A percentile compares a stretch with the other conserved stretches of the same genome.
phyloP scores from a whole-genome alignment of 2,113 vertebrate genomes.

The human (Homo sapiens) region DNA sequence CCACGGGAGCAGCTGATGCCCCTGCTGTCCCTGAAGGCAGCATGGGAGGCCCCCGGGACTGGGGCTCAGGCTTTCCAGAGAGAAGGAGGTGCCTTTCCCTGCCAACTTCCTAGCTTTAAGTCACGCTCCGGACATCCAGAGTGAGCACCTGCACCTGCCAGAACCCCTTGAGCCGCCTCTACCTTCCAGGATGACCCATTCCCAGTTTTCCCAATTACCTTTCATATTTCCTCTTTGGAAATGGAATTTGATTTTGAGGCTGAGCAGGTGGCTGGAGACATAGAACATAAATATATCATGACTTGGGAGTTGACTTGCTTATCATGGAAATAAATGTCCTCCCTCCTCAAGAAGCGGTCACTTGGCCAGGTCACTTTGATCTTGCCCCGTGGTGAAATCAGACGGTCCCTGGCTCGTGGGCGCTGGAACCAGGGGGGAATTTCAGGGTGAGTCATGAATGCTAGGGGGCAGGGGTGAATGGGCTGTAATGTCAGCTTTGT shows the following conservation, averaged over 20 bases:
- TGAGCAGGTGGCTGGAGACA: neutral
- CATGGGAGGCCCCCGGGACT: accelerated
- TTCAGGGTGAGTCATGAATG: neutral
- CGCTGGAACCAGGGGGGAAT: neutral
- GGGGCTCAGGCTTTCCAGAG: neutral
- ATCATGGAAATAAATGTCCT: neutral
- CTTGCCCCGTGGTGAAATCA: neutral
- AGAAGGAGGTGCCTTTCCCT: neutral
- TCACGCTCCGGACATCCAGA: neutral
- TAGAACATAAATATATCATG: neutral
- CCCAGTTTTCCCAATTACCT: neutral
- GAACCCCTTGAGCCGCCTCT: neutral
- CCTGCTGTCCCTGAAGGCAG: no score
- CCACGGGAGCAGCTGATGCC: accelerated
- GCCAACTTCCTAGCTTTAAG: accelerated
- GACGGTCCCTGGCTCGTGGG: accelerated
- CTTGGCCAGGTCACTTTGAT: neutral
- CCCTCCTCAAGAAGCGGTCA: neutral
- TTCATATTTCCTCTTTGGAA: neutral
- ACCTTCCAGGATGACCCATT: neutral
- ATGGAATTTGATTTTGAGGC: neutral
- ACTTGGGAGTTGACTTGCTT: neutral
- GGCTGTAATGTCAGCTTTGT: neutral
- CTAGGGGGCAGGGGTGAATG: neutral
- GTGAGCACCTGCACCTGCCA: neutral